Conservation (phyloP, 2,888 invertebrate genomes). For the Xestoiulus laeticollis region DNA sequence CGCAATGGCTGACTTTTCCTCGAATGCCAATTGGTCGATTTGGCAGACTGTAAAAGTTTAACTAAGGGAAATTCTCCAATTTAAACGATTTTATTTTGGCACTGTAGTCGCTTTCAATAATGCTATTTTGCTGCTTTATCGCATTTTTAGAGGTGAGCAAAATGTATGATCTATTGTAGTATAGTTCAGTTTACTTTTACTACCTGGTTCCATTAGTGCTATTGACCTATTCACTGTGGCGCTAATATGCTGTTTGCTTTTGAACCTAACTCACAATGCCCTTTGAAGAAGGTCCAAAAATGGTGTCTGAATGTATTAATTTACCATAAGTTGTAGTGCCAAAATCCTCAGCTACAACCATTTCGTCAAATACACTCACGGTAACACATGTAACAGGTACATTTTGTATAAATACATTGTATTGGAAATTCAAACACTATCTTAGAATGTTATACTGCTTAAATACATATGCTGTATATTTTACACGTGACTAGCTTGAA, state of each 20-base stretch:
- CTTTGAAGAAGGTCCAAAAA: neutral
- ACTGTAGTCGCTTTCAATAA: neutral
- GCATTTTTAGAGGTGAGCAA: neutral
- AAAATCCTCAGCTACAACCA: too few relatives aligned
- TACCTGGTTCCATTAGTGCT: conserved; percentile 15
- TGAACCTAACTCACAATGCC: neutral
- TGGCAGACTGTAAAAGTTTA: neutral
- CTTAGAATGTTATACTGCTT: too few relatives aligned
- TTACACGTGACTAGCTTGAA: too few relatives aligned
- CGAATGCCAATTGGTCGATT: conserved; percentile 23
- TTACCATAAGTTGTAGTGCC: too few relatives aligned
- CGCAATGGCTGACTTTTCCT: neutral
- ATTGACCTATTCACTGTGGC: neutral
- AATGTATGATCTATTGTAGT: neutral
- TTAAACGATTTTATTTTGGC: neutral
- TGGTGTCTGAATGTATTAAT: neutral
- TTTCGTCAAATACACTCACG: too few relatives aligned
- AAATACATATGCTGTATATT: too few relatives aligned
- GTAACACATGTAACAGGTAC: too few relatives aligned
- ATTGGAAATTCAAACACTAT: too few relatives aligned
- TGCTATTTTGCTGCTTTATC: neutral
- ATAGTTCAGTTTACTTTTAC: neutral
- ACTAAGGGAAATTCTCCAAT: conserved; percentile 4
- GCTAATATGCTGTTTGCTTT: neutral
- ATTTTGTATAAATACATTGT: too few relatives aligned